Percentiles rank a stretch among this genome's conserved stretches.
Conservation (phyloP, 2,113 vertebrate genomes). For the Clarias batrachus region DNA sequence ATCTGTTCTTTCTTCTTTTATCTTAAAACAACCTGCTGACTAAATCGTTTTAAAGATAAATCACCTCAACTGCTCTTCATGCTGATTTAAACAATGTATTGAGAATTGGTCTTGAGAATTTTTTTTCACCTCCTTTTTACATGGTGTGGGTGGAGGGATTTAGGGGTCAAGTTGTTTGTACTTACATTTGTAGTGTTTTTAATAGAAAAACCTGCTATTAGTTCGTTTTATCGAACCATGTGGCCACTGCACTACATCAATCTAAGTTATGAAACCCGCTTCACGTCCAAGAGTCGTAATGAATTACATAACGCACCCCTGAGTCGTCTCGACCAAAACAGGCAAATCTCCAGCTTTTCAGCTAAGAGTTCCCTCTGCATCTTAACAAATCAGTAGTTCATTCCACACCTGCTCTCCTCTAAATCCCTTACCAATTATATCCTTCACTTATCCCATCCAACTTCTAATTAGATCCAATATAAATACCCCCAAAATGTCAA, state of each 20-base stretch:
- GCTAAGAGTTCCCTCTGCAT: background rate
- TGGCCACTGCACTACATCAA: background rate
- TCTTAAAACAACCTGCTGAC: too few species aligned
- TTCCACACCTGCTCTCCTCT: background rate
- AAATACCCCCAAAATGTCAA: background rate
- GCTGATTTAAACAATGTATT: too few species aligned
- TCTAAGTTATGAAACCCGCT: background rate
- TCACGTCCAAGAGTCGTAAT: background rate
- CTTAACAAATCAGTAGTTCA: conserved; percentile 8
- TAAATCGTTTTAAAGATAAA: too few species aligned
- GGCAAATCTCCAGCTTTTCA: background rate
- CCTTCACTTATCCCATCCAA: conserved; percentile 1
- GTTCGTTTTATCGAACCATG: too few species aligned
- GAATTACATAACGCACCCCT: background rate
- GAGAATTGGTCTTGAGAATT: too few species aligned
- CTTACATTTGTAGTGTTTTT: too few species aligned
- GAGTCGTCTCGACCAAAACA: background rate
- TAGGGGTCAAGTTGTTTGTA: too few species aligned
- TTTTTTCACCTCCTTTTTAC: too few species aligned
- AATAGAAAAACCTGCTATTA: background rate
- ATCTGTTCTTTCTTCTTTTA: too few species aligned
- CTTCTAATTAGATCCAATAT: conserved; percentile 6
- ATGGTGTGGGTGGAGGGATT: too few species aligned
- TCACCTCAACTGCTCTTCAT: too few species aligned
- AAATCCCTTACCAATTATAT: conserved; percentile 20